These are phyloP conservation scores for Mylabris phalerata DNA, from an alignment of 1,140 invertebrate genomes.

Conservation along the genomic window DNA sequence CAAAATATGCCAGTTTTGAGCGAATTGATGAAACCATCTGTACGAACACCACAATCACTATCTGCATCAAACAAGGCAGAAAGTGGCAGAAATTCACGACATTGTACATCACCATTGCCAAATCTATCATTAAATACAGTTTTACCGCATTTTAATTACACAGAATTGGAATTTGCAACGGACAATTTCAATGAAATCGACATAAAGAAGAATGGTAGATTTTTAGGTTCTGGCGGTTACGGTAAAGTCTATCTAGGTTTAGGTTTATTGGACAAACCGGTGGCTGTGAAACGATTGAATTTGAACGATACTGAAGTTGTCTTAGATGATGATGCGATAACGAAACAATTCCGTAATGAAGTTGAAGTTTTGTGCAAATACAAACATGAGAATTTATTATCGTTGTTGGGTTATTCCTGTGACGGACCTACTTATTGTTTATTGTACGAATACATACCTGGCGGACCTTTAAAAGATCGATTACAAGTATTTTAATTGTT, in stretches of 20 bases:
- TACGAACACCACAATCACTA: not conserved
- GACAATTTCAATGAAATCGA: conserved; percentile 37
- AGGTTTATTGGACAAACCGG: conserved; percentile 39
- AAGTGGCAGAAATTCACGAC: not conserved
- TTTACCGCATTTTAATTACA: conserved; percentile 42
- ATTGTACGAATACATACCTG: conserved; percentile 61
- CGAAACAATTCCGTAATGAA: conserved; percentile 60
- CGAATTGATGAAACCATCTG: not conserved
- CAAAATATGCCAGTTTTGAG: conserved; percentile 8
- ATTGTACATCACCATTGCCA: conserved; percentile 32
- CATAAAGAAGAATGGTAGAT: conserved; percentile 35
- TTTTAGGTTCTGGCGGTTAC: conserved; percentile 62
- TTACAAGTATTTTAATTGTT: conserved; percentile 37
- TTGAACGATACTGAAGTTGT: conserved; percentile 40
- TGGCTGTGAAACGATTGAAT: conserved; percentile 59
- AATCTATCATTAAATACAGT: conserved; percentile 35
- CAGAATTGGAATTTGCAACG: conserved; percentile 40
- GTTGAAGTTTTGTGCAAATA: conserved; percentile 52
- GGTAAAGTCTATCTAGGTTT: conserved; percentile 60
- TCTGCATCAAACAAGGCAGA: not conserved
- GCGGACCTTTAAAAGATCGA: conserved; percentile 60
- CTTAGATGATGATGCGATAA: conserved; percentile 40
- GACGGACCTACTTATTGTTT: conserved; percentile 58
- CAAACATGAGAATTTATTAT: conserved; percentile 59
- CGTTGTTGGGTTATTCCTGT: conserved; percentile 57